A percentile compares a stretch with the other conserved stretches of the same genome.
Evolutionary conservation across 2,888 invertebrate genomes (phyloP).

Genomic region (Drosophila austrosaltans): DNA sequence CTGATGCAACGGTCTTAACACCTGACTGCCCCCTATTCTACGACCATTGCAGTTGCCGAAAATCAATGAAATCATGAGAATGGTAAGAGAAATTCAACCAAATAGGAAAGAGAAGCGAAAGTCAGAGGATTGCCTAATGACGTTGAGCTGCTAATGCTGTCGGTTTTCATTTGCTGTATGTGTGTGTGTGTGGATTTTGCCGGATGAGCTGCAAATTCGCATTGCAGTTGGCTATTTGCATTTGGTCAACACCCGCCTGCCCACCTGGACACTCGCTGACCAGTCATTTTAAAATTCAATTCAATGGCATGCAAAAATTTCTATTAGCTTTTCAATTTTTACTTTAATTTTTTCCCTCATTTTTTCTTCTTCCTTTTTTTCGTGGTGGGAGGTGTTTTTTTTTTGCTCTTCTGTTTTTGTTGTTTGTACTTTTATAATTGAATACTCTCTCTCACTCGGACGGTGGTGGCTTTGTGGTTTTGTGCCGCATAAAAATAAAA

Average conservation of each 20-base stretch:
- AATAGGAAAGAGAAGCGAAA: conserved; percentile 30
- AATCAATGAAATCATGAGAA: conserved; percentile 45
- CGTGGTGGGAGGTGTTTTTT: neutral
- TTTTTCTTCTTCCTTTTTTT: neutral
- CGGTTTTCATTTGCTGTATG: conserved; percentile 4
- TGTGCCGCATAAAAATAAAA: conserved; percentile 28
- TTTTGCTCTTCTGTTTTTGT: conserved; percentile 10
- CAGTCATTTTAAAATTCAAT: conserved; percentile 41
- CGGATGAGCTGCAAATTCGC: conserved; percentile 14
- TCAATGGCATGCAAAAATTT: conserved; percentile 36
- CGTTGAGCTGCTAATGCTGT: conserved; percentile 23
- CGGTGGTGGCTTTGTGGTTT: conserved; percentile 24
- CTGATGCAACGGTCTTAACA: conserved; percentile 49
- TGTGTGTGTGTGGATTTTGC: neutral
- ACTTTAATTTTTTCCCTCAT: neutral
- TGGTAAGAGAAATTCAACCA: conserved; percentile 20
- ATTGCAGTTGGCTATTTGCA: conserved; percentile 20
- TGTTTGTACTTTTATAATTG: conserved; percentile 35
- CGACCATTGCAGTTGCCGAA: conserved; percentile 28
- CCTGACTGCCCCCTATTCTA: conserved; percentile 25
- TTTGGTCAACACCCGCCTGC: conserved; percentile 19
- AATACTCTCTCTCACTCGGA: conserved; percentile 4
- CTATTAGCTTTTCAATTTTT: conserved; percentile 20
- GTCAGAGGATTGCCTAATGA: conserved; percentile 28
- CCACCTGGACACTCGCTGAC: conserved; percentile 3